Conservation (phyloP, 2,888 invertebrate genomes). For the Julus scanicus region DNA sequence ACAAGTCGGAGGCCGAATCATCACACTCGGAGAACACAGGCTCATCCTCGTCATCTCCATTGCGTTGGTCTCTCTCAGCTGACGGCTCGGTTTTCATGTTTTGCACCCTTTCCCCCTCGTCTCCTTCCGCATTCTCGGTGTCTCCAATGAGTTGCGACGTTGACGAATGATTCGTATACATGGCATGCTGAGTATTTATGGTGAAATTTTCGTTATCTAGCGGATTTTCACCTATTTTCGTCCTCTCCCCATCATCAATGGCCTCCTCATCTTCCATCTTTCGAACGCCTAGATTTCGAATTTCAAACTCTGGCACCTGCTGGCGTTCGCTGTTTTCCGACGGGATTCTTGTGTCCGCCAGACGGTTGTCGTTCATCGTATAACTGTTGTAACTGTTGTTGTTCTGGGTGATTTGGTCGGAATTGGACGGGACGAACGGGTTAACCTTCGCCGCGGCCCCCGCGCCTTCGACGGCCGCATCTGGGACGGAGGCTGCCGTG, state of each 20-base stretch:
- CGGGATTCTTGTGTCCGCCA: neutral
- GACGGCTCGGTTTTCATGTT: too few species aligned
- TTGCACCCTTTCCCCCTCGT: too few species aligned
- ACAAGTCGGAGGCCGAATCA: slow-evolving; percentile 48
- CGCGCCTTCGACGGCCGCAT: slow-evolving; percentile 11
- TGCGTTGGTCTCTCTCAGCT: neutral
- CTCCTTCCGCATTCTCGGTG: neutral
- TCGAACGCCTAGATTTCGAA: neutral
- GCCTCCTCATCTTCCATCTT: neutral
- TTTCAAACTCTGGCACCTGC: neutral
- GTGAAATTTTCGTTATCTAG: neutral
- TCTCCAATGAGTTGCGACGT: neutral
- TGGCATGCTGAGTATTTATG: neutral
- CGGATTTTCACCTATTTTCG: neutral
- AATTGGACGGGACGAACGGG: neutral
- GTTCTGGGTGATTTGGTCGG: neutral
- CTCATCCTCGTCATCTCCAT: slow-evolving; percentile 7
- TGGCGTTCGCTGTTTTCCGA: neutral
- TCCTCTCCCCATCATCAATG: neutral
- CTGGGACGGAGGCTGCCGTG: neutral
- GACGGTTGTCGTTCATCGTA: neutral
- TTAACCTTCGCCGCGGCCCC: slow-evolving; percentile 6
- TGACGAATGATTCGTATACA: slow-evolving; percentile 23
- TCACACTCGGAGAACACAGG: slow-evolving; percentile 1
- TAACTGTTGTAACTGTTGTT: neutral